Evolutionary conservation across 2,888 invertebrate species (phyloP).

Genomic region (Cephus runcator): DNA sequence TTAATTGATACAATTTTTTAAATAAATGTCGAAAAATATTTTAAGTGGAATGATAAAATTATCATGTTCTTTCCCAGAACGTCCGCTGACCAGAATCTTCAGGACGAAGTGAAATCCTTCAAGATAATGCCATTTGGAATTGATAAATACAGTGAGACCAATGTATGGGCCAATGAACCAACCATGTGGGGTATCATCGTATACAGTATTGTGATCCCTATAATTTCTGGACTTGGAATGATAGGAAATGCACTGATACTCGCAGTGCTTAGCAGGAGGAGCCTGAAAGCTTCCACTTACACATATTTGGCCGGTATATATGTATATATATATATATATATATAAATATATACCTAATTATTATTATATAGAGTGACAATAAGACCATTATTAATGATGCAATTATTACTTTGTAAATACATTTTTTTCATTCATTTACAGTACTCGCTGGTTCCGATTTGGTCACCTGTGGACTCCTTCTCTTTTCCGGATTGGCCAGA

Average conservation of each 20-base stretch:
- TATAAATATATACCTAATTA: background rate
- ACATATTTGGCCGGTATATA: conserved; percentile 57
- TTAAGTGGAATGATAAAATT: background rate
- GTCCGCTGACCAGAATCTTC: background rate
- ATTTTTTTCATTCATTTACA: background rate
- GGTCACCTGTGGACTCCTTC: conserved; percentile 47
- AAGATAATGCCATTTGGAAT: background rate
- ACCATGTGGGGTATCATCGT: conserved; percentile 42
- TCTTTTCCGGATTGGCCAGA: conserved; percentile 51
- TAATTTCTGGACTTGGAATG: conserved; percentile 56
- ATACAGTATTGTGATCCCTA: conserved; percentile 58
- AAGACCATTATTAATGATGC: background rate
- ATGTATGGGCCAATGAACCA: conserved; percentile 31
- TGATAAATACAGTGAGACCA: conserved; percentile 21
- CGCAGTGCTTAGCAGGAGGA: conserved; percentile 47
- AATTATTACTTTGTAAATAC: background rate
- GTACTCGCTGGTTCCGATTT: conserved; percentile 58
- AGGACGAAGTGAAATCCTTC: background rate
- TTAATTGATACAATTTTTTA: no score
- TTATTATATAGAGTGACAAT: background rate
- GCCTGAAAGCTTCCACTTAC: conserved; percentile 55
- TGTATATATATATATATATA: no score
- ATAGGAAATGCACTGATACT: conserved; percentile 54
- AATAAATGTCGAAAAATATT: background rate
- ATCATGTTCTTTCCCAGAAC: background rate